Evolutionary conservation across 2,888 invertebrate species (phyloP), one percentile per base, ranked within the genome.

Genomic region (Scaptodrosophila latifasciaeformis): DNA sequence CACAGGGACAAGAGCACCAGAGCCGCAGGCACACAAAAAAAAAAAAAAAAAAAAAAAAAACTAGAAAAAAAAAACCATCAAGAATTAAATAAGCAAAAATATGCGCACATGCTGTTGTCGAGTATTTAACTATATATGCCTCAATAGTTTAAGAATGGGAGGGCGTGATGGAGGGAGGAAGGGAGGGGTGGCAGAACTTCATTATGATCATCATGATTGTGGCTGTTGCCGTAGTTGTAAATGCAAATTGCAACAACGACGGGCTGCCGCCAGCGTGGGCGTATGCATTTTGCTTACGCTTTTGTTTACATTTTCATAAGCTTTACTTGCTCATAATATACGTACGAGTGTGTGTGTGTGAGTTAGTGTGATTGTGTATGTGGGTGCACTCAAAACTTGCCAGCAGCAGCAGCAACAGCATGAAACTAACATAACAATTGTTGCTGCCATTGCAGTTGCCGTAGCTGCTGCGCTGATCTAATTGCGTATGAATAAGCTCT

Each of bases 401-500:
- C 37, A 48, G 40, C 53, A 45, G 45, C 53, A 47, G 54, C 60
- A 37, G 45, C 43, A 44, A 39, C 43, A 19, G 15, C n/a, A n/a
- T n/a, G n/a, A n/a, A n/a, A n/a, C n/a, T n/a, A n/a, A n/a, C n/a
- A n/a, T n/a, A n/a, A n/a, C n/a, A n/a, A n/a, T n/a, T n/a, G n/a
- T n/a, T n/a, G n/a, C n/a, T n/a, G n/a, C n/a, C n/a, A n/a, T 44
- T 54, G 42, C 43, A 54, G 48, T 46, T 34, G 37, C 24, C n/a
- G n/a, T n/a, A n/a, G n/a, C n/a, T n/a, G n/a, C 44, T 35, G 34
- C 40, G 62, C 53, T 68, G 62, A 61, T 70, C 72, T 75, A 72
- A 74, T 77, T 77, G 70, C 65, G 66, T 68, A 67, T 70, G 66
- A 64, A 71, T 68, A 64, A 68, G 62, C 66, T 54, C 56, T 54